A percentile compares a stretch with the other conserved stretches of the same genome.
Conservation (phyloP, 2,113 vertebrate genomes). For the Trichechus manatus region DNA sequence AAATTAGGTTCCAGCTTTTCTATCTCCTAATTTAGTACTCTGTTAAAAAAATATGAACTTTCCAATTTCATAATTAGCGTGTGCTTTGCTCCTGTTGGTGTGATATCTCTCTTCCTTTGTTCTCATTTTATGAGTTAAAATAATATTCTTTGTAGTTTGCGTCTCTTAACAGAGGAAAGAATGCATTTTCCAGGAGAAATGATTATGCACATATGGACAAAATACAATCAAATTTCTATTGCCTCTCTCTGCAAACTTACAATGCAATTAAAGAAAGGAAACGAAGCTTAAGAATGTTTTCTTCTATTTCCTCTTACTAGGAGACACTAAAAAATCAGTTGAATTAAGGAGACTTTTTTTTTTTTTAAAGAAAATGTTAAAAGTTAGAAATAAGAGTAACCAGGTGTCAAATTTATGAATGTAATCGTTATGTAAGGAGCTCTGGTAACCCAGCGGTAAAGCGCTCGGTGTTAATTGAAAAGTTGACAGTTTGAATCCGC, state of each 20-base stretch:
- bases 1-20: neutral
- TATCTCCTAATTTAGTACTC: neutral
- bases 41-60: neutral
- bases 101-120: neutral
- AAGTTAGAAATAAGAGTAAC: neutral
- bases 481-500: too few relatives aligned
- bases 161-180: neutral
- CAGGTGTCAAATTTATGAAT: neutral
- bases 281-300: neutral
- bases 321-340: neutral
- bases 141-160: slow-evolving; percentile 33
- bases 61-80: neutral
- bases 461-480: too few relatives aligned
- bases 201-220: neutral
- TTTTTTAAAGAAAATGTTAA: neutral
- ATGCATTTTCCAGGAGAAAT: slow-evolving; percentile 10
- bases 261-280: neutral
- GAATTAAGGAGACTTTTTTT: neutral
- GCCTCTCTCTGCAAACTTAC: slow-evolving; percentile 35
- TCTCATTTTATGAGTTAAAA: slow-evolving; percentile 41
- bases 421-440: neutral
- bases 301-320: neutral
- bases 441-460: too few relatives aligned
- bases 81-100: neutral
- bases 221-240: neutral